phyloP scores from a whole-genome alignment of 2,888 invertebrate species.

The Tineola bisselliella region DNA sequence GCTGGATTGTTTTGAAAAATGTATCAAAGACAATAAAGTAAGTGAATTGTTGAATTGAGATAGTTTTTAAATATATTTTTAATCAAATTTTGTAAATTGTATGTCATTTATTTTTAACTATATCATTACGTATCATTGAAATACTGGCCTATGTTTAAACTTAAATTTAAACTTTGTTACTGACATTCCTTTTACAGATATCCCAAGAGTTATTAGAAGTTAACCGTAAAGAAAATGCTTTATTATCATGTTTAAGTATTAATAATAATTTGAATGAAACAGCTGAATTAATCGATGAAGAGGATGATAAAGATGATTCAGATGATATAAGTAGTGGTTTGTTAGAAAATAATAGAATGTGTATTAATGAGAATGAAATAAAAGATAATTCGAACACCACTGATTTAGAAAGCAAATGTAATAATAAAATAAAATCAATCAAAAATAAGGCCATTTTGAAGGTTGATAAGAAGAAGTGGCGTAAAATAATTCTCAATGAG shows the following conservation, averaged over 20 bases:
- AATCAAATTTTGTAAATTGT: too few relatives aligned
- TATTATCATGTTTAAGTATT: background rate
- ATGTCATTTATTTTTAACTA: too few relatives aligned
- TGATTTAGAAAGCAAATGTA: background rate
- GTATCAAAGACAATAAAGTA: background rate
- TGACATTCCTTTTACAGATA: too few relatives aligned
- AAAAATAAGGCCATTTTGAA: background rate
- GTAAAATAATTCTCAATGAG: background rate
- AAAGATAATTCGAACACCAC: background rate
- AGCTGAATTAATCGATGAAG: background rate
- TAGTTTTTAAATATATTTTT: too few relatives aligned
- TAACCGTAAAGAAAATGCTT: background rate
- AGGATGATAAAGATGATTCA: background rate
- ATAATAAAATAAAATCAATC: background rate
- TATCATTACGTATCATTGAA: too few relatives aligned
- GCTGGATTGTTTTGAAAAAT: background rate
- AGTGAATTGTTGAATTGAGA: too few relatives aligned
- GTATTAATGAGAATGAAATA: background rate
- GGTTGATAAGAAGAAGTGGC: conserved; percentile 1
- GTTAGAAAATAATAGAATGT: background rate
- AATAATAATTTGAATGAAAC: background rate
- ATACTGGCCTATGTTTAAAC: too few relatives aligned
- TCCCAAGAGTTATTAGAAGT: background rate
- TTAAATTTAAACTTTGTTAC: too few relatives aligned
- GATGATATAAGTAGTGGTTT: background rate